Evolutionary conservation across 2,113 vertebrate species (phyloP), one percentile per base, ranked within the genome.

Genomic region (Aegotheles bennettii): DNA sequence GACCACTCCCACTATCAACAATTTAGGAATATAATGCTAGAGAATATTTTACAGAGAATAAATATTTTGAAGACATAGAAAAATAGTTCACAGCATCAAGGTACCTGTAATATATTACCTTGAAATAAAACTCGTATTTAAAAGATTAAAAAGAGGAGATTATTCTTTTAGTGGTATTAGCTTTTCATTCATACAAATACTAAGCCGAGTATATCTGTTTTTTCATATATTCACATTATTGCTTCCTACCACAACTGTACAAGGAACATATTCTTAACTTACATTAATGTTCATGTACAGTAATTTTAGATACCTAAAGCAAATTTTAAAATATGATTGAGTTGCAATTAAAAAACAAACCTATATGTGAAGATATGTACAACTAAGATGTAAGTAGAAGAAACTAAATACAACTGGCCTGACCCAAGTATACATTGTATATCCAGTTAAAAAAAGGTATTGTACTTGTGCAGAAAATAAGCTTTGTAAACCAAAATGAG

Each of bases 211-310:
- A 94, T 96, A 97, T 97, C 93, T 95, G 86, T 51, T 93, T 97
- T 93, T 96, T 96, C 89, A 95, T 97, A 96, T 98, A 98, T 98
- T 98, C 97, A 98, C 97, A 98, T 98, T 98, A 98, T 98, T 98
- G 98, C 98, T 98, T 94, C 89, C 97, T 97, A 98, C 89, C 97
- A 98, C 97, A 98, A 95, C 78, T 95, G 84, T 95, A 97, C 93
- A 96, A 93, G 68, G 94, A 98, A 96, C 91, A 92, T 94, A 89
- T 96, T 97, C 94, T 94, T 96, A 96, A 95, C 82, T 95, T 95
- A 97, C 76, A 95, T 69, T 87, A 94, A 94, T 96, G 96, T 80
- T 92, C 94, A 83, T 88, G 92, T 96, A 92, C 54, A 84, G 79
- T 97, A 92, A 97, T 80, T 95, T 90, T 84, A 96, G 48, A 83